Evolutionary conservation across 1,140 invertebrate genomes (phyloP), one percentile per base, ranked within the genome.

Genomic region (Drosophila sp.): DNA sequence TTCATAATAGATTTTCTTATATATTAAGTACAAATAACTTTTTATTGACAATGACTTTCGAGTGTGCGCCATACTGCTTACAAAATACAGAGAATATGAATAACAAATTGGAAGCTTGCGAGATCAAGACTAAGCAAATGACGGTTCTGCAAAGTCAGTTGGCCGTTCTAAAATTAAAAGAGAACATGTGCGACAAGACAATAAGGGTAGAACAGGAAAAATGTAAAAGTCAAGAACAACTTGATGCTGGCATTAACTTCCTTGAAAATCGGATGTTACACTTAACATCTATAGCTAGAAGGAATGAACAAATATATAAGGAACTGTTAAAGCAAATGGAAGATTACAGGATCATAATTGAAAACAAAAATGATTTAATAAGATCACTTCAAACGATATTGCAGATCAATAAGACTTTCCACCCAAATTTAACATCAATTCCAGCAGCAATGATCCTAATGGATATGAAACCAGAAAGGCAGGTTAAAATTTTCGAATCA

Each of bases 281-380:
- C 6, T 8, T 72, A 7, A 5, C 45, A 13, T 11, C 1, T 14
- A 7, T 46, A 62, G 0, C 38, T 7, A 18, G 1, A 7, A 21
- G 2, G 1, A 61, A 64, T 40, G 34, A 2, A 0, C 11, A 34
- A 27, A 18, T 6, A 3, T 14, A 48, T 13, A 14, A 25, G n/a
- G 25, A 57, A 6, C 3, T 63, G 8, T n/a, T 40, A 3, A 71
- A 50, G 13, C 32, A 71, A 50, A 21, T 65, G 1, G 61, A 40
- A 5, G 25, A 34, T 8, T 56, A 48, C 13, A 65, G 43, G 29
- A 0, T 0, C 0, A 16, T 18, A 9, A 57, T 71, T 4, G 67
- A 71, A 16, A 2, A 50, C 7, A 64, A 65, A 9, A 56, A 57
- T 34, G 51, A 71, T n/a, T 16, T 46, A 16, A 71, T 71, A 4